These are phyloP conservation scores for Varanus salvator DNA, from an alignment of 2,113 vertebrate species.

Conservation along the genomic window DNA sequence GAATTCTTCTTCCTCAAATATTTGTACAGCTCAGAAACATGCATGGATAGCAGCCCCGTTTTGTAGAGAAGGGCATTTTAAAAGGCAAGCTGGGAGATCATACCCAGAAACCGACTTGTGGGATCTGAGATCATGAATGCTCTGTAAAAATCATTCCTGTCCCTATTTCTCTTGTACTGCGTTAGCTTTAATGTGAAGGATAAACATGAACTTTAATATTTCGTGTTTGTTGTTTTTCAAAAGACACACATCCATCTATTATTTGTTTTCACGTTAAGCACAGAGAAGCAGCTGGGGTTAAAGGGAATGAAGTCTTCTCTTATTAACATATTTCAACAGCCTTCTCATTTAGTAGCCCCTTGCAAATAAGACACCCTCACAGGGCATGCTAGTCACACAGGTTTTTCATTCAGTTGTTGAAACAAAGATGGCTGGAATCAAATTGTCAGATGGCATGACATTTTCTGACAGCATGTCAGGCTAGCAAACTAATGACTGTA, in stretches of 20 bases:
- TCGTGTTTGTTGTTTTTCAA: background rate
- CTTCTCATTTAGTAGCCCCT: background rate
- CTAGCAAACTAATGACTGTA: conserved; percentile 10
- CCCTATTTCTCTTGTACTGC: background rate
- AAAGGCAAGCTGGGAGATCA: background rate
- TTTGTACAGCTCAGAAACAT: background rate
- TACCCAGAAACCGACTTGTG: background rate
- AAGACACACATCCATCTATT: no score
- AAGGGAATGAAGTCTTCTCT: background rate
- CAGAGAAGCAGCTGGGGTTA: background rate
- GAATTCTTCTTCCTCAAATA: conserved; percentile 35
- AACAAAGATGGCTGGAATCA: background rate
- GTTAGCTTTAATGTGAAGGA: background rate
- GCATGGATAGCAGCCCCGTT: background rate
- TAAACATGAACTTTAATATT: background rate
- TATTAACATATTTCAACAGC: background rate
- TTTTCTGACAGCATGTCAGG: conserved; percentile 1
- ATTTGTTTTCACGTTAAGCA: background rate
- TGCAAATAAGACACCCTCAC: background rate
- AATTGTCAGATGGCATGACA: conserved; percentile 1
- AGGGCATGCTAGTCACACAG: background rate
- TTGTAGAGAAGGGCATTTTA: background rate
- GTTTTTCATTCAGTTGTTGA: background rate
- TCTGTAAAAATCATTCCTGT: background rate
- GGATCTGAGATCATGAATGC: background rate